phyloP scores from a whole-genome alignment of 2,797 vertebrate species.

The Phalanger gymnotis region DNA sequence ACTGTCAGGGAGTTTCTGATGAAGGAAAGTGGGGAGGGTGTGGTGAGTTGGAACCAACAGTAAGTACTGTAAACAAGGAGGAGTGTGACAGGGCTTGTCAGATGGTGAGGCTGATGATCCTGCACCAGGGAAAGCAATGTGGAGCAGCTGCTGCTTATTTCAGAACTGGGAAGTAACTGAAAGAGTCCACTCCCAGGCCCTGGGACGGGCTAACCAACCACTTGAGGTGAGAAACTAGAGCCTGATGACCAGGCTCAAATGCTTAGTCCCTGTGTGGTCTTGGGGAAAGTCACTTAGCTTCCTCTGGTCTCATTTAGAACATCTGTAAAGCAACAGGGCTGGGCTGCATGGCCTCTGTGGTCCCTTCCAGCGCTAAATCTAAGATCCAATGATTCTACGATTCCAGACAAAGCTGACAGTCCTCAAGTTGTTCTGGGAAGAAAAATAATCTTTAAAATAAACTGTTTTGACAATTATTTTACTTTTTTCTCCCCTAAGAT shows the following conservation, averaged over 20 bases:
- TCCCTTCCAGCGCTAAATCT: background rate
- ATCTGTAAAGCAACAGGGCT: background rate
- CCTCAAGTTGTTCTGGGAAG: background rate
- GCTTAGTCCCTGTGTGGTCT: background rate
- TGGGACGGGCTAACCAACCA: background rate
- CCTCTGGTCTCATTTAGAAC: background rate
- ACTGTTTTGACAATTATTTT: background rate
- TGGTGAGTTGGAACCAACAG: constrained; percentile 47
- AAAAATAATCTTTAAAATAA: background rate
- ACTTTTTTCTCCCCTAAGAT: background rate
- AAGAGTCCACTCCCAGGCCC: background rate
- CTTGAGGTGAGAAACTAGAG: background rate
- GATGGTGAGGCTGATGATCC: background rate
- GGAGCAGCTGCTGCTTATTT: background rate
- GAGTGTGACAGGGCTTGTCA: constrained; percentile 2
- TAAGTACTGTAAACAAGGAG: constrained; percentile 51
- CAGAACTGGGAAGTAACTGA: background rate
- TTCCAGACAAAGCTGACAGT: background rate
- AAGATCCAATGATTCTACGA: background rate
- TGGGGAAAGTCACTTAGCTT: background rate
- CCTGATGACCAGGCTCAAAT: background rate
- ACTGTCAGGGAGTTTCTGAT: constrained; percentile 49
- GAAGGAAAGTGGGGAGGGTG: constrained; percentile 53
- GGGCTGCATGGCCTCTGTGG: background rate
- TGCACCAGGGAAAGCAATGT: background rate